Percentiles rank a stretch among this genome's conserved stretches.
phyloP scores from a whole-genome alignment of 2,797 vertebrate species.

The Hydrolagus colliei region DNA sequence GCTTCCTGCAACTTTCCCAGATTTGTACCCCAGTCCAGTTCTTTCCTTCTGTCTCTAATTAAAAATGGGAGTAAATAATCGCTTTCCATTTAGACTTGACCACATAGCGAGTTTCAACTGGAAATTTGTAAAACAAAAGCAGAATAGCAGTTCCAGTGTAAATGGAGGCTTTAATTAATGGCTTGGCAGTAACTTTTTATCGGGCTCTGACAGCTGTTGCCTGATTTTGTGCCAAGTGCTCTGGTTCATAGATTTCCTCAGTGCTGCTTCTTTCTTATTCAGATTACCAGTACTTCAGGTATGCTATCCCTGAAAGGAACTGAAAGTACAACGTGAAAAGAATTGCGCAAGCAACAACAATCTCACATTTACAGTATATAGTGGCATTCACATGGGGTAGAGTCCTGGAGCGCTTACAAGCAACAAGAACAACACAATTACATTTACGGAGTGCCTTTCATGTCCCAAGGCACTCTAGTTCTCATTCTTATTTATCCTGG shows the following conservation, averaged over 20 bases:
- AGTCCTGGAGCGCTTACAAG: background rate
- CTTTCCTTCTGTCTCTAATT: no score
- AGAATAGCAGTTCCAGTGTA: conserved; percentile 7
- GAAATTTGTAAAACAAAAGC: conserved; percentile 1
- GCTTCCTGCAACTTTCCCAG: no score
- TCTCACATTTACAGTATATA: no score
- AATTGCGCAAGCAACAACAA: no score
- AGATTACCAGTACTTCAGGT: background rate
- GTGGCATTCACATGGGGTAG: no score
- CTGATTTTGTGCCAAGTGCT: background rate
- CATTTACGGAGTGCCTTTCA: no score
- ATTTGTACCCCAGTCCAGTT: no score
- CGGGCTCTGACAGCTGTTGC: conserved; percentile 2
- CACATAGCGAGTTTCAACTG: background rate
- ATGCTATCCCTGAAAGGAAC: background rate
- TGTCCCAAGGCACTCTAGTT: no score
- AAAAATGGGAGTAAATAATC: no score
- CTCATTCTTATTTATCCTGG: no score
- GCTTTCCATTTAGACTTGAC: background rate
- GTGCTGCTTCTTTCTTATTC: background rate
- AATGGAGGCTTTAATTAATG: conserved; percentile 12
- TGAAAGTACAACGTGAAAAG: background rate
- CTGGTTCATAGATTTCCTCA: background rate
- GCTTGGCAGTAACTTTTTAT: conserved; percentile 19
- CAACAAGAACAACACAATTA: background rate